Conservation (phyloP, 2,888 invertebrate species). For the Drosophila rellima region DNA sequence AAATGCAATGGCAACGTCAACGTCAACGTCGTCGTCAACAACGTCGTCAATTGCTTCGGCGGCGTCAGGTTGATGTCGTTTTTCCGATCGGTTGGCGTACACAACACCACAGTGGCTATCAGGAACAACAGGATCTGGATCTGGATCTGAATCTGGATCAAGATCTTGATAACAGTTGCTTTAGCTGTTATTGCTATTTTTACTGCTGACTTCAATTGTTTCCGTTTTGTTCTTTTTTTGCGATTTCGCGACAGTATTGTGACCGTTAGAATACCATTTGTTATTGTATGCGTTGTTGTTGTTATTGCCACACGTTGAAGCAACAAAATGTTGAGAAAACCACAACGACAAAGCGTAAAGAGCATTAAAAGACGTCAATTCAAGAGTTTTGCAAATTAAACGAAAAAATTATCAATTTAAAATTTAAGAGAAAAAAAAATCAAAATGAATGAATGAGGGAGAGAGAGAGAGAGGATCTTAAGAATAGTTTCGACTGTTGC, state of each 20-base stretch:
- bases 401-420: not conserved
- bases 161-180: conserved; percentile 12
- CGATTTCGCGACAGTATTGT: conserved; percentile 8
- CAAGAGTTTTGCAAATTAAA: conserved; percentile 13
- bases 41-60: conserved; percentile 61
- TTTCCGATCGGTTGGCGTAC: conserved; percentile 40
- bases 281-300: conserved; percentile 13
- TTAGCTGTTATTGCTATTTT: conserved; percentile 6
- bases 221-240: conserved; percentile 23
- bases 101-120: conserved; percentile 36
- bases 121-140: conserved; percentile 17
- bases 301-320: conserved; percentile 17
- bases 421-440: not conserved
- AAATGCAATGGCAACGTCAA: conserved; percentile 48
- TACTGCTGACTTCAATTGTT: conserved; percentile 23
- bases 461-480: not conserved
- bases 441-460: no score
- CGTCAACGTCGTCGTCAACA: conserved; percentile 46
- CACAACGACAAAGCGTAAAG: conserved; percentile 36
- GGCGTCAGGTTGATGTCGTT: conserved; percentile 67
- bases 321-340: conserved; percentile 23
- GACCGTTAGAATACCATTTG: conserved; percentile 1
- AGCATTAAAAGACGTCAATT: conserved; percentile 36
- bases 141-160: conserved; percentile 9
- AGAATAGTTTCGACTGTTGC: not conserved